Conservation (phyloP, 2,888 invertebrate species). For the Heteromurus nitidus region DNA sequence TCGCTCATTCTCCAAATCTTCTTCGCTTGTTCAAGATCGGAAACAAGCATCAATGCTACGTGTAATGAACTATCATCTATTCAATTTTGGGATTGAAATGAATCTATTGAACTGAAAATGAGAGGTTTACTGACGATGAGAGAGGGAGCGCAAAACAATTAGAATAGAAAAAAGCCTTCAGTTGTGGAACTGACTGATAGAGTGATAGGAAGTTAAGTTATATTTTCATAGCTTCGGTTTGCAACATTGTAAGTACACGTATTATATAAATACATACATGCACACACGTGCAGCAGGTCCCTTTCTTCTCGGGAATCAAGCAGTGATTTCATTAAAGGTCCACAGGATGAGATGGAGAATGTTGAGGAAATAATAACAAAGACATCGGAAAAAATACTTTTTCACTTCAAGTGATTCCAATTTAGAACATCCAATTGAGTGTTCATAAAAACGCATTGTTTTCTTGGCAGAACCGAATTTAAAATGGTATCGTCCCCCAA, state of each 20-base stretch:
- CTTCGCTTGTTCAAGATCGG: slow-evolving; percentile 16
- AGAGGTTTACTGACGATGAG: neutral
- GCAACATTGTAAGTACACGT: no score
- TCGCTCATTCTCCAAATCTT: neutral
- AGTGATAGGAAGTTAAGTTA: no score
- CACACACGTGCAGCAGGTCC: no score
- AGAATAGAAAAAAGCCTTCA: slow-evolving; percentile 1
- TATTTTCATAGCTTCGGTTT: no score
- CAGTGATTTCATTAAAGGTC: neutral
- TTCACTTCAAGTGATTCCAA: neutral
- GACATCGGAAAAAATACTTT: slow-evolving; percentile 2
- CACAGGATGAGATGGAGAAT: neutral
- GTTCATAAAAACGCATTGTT: no score
- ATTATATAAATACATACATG: no score
- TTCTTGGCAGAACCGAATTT: neutral
- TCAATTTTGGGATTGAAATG: slow-evolving; percentile 29
- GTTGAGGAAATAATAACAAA: neutral
- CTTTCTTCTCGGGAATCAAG: neutral
- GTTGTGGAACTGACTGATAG: no score
- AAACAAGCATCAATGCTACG: slow-evolving; percentile 39
- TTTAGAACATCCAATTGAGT: slow-evolving; percentile 13
- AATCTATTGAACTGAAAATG: slow-evolving; percentile 22
- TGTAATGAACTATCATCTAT: slow-evolving; percentile 34
- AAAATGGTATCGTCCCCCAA: neutral
- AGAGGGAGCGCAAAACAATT: slow-evolving; percentile 35